phyloP scores from a whole-genome alignment of 2,113 vertebrate genomes.

The Entelurus aequoreus region DNA sequence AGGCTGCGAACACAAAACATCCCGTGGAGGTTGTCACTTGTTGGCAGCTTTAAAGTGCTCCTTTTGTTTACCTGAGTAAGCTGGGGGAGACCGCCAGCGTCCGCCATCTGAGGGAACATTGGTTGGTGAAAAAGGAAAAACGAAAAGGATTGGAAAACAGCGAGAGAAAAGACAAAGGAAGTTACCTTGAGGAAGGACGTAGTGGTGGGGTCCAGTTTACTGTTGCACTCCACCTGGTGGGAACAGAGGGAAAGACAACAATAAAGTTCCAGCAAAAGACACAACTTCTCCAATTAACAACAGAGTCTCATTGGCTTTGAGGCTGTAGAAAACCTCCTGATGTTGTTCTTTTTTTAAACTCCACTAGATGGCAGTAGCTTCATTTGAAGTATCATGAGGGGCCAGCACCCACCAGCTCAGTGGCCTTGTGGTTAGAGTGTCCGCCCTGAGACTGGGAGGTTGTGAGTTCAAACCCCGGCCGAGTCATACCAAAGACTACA shows the following conservation, averaged over 20 bases:
- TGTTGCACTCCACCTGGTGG: constrained; percentile 82
- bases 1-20: constrained; percentile 56
- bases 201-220: constrained; percentile 81
- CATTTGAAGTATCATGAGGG: no score
- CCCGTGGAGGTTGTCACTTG: neutral
- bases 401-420: no score
- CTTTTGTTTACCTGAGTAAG: constrained; percentile 77
- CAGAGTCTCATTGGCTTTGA: no score
- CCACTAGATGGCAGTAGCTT: no score
- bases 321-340: no score
- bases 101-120: constrained; percentile 78
- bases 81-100: constrained; percentile 87
- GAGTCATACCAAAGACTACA: no score
- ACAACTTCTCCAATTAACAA: no score
- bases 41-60: neutral
- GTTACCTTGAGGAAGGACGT: constrained; percentile 81
- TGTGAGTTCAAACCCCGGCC: no score
- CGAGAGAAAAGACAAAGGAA: neutral
- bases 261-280: neutral
- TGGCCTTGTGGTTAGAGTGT: no score
- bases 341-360: no score
- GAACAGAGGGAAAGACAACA: constrained; percentile 20
- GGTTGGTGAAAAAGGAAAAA: neutral
- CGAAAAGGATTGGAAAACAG: neutral
- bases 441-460: no score